Evolutionary conservation across 2,113 vertebrate genomes (phyloP).

Genomic region (Carassius gibelio): DNA sequence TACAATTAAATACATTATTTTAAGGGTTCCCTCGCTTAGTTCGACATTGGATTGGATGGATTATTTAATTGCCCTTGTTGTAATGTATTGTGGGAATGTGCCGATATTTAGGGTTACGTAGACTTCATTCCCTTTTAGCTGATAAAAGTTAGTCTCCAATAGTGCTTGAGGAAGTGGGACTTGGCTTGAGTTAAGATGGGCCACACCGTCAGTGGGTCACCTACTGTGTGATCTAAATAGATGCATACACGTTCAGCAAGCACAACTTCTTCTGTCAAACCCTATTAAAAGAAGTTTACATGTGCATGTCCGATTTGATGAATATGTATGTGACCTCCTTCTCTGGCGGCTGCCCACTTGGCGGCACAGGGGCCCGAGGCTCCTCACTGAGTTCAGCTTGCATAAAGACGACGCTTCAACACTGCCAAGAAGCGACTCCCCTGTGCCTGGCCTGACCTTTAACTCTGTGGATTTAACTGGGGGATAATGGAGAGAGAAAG

Average conservation of each 20-base stretch:
- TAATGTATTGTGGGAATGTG: background rate
- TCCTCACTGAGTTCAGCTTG: constrained; percentile 93
- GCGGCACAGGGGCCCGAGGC: constrained; percentile 78
- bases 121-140: background rate
- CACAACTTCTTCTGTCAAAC: constrained; percentile 88
- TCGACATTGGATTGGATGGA: background rate
- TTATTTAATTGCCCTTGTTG: background rate
- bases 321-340: constrained; percentile 99
- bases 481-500: constrained; percentile 65
- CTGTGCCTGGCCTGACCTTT: constrained; percentile 72
- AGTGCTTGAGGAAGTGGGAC: constrained; percentile 1
- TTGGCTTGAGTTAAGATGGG: constrained; percentile 16
- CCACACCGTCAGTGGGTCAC: constrained; percentile 33
- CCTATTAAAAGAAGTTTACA: constrained; percentile 97
- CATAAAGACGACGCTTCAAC: constrained; percentile 78
- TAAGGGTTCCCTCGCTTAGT: background rate
- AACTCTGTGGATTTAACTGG: constrained; percentile 72
- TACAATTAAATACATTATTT: too few species aligned
- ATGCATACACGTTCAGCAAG: constrained; percentile 48
- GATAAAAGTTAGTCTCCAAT: background rate
- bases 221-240: constrained; percentile 37
- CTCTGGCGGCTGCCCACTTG: constrained; percentile 85
- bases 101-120: background rate
- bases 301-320: constrained; percentile 96
- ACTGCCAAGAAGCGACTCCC: constrained; percentile 48